Conservation (phyloP, 2,113 vertebrate species). For the Brachyhypopomus occidentalis region DNA sequence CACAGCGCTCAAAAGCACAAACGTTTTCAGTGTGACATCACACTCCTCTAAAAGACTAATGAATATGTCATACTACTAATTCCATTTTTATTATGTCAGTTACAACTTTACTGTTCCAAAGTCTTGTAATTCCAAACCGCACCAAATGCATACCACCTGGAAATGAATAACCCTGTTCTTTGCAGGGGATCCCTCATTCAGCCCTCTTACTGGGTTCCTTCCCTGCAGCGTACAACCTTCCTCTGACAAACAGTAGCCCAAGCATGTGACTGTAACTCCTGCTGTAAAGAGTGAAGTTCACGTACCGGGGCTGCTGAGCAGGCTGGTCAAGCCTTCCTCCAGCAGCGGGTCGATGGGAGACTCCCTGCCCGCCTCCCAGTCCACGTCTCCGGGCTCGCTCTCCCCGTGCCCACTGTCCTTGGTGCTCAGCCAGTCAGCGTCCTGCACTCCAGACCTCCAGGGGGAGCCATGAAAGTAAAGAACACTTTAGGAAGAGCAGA, state of each 20-base stretch:
- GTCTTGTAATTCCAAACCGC: constrained; percentile 12
- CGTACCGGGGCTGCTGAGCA: constrained; percentile 82
- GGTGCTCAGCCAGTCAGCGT: constrained; percentile 81
- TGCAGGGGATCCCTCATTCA: background rate
- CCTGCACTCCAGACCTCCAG: constrained; percentile 77
- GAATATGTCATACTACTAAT: background rate
- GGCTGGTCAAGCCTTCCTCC: constrained; percentile 81
- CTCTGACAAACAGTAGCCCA: background rate
- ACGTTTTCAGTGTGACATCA: background rate
- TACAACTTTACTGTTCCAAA: background rate
- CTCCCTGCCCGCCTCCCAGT: constrained; percentile 80
- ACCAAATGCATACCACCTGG: constrained; percentile 13
- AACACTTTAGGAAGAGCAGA: constrained; percentile 14
- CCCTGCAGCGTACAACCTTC: background rate
- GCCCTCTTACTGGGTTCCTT: background rate
- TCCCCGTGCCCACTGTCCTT: constrained; percentile 86
- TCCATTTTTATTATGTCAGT: background rate
- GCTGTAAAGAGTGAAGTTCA: background rate
- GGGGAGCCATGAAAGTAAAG: background rate
- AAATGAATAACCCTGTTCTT: background rate
- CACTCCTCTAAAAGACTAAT: background rate
- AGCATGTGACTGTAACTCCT: background rate
- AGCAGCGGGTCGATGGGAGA: constrained; percentile 82
- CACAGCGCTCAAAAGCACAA: background rate
- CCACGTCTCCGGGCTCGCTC: constrained; percentile 82